Percentiles rank a stretch among this genome's conserved stretches.
Evolutionary conservation across 2,113 vertebrate species (phyloP).

Genomic region (Scomber japonicus): DNA sequence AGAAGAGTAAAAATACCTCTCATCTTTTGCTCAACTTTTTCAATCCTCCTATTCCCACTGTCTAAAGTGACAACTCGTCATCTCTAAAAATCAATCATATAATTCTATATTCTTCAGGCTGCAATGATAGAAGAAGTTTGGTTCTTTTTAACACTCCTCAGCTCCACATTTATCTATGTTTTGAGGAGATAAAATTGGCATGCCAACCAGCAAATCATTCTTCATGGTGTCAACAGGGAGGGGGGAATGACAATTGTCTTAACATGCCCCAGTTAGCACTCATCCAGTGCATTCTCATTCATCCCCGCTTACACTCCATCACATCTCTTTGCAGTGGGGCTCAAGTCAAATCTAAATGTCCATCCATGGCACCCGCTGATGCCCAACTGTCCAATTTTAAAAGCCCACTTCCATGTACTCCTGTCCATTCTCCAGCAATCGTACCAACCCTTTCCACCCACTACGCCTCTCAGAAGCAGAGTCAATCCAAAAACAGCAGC

Average conservation of each 20-base stretch:
- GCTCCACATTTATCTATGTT: conserved; percentile 72
- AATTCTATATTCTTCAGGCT: conserved; percentile 74
- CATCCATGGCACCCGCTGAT: not conserved
- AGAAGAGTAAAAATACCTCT: conserved; percentile 87
- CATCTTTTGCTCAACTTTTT: conserved; percentile 78
- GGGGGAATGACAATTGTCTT: conserved; percentile 64
- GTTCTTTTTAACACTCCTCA: conserved; percentile 62
- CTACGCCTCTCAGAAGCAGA: conserved; percentile 43
- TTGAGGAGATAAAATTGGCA: conserved; percentile 67
- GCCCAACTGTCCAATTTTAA: conserved; percentile 45
- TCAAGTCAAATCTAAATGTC: conserved; percentile 59
- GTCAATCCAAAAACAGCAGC: conserved; percentile 69
- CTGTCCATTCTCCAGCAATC: conserved; percentile 33
- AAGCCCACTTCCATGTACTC: conserved; percentile 40
- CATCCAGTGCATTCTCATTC: conserved; percentile 54
- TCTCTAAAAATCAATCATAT: conserved; percentile 83
- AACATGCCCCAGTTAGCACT: conserved; percentile 77
- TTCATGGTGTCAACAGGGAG: conserved; percentile 52
- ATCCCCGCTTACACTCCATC: conserved; percentile 13
- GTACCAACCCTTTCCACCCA: conserved; percentile 33
- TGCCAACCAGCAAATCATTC: conserved; percentile 68
- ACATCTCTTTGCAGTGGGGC: conserved; percentile 10
- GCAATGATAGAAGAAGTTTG: conserved; percentile 71
- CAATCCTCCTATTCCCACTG: conserved; percentile 65
- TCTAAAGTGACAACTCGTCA: conserved; percentile 85